Evolutionary conservation across 2,113 vertebrate genomes (phyloP), one percentile per base, ranked within the genome.

Genomic region (Pagrus major): DNA sequence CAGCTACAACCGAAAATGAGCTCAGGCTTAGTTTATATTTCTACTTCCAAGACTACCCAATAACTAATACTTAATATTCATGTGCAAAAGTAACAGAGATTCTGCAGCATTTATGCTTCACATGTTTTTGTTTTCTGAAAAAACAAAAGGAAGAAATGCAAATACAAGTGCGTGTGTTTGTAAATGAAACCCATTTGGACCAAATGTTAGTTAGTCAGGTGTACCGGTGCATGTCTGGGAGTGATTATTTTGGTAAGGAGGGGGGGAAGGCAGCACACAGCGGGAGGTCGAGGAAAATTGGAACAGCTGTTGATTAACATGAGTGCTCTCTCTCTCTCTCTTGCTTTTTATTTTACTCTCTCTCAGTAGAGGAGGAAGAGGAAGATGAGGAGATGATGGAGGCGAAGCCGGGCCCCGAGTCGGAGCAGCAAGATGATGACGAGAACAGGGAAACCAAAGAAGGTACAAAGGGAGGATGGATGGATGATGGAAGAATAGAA

Each of bases 381-480:
- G 97, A 99, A 54, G 97, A 99, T 60, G 97, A 98, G 81, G 97
- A 98, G 93, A 94, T 96, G 90, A 94, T 95, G 63, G 97, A 97
- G 73, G 90, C 91, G 8, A 98, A 98, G 95, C 93, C 89, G 55
- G 95, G 95, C 46, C 93, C 94, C 1, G 97, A 97, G 66, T 94
- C 94, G 11, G 97, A 98, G 87, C 92, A 79, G 6, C 96, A 95
- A 93, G 96, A 96, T 84, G 95, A 97, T 71, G 96, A 98, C 7
- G 96, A 97, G 73, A 96, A 93, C 82, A 94, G 95, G 83, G 97
- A 98, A 76, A 89, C 92, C 42, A 98, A 96, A 89, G 97, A 99
- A 95, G 98, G 98, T 98, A 85, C 11, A 44, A 54, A 33, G 21
- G n/a, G 54, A 33, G 21, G n/a, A 51, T 12, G 47, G 7, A 3